phyloP scores from a whole-genome alignment of 2,888 invertebrate genomes.

The Tillus elongatus region DNA sequence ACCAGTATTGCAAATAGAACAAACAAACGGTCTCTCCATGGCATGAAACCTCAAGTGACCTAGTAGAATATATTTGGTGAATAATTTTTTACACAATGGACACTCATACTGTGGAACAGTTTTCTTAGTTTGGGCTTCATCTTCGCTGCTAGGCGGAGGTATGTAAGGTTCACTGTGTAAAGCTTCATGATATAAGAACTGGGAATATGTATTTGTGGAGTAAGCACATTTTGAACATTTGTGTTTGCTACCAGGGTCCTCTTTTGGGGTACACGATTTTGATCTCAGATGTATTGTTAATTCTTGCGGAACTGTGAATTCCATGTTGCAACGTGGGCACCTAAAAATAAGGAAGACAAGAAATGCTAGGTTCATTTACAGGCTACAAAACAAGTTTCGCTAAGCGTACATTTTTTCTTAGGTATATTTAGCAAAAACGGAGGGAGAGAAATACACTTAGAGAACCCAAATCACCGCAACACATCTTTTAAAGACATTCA shows the following conservation, averaged over 20 bases:
- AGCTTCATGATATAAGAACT: slow-evolving; percentile 63
- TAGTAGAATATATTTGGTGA: slow-evolving; percentile 56
- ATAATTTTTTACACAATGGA: slow-evolving; percentile 57
- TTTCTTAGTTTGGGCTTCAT: slow-evolving; percentile 24
- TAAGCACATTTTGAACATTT: slow-evolving; percentile 54
- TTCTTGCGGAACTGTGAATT: slow-evolving; percentile 64
- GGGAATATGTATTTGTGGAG: slow-evolving; percentile 56
- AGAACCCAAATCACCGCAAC: too few species aligned
- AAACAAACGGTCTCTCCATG: slow-evolving; percentile 61
- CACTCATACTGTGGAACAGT: slow-evolving; percentile 51
- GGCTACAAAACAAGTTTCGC: neutral
- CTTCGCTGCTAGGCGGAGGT: slow-evolving; percentile 32
- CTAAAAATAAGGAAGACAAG: slow-evolving; percentile 39
- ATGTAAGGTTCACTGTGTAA: slow-evolving; percentile 50
- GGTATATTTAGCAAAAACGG: neutral
- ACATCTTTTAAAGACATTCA: too few species aligned
- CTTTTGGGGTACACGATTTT: slow-evolving; percentile 47
- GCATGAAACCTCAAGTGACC: slow-evolving; percentile 66
- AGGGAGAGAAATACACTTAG: neutral
- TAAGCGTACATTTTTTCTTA: neutral
- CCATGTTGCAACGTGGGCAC: slow-evolving; percentile 62
- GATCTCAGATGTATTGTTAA: slow-evolving; percentile 61
- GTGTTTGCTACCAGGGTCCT: slow-evolving; percentile 19
- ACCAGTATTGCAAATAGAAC: slow-evolving; percentile 52
- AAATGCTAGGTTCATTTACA: too few species aligned